Base-by-base conservation (phyloP, 2,888 invertebrate species). In the Yponomeuta sedellus region DNA sequence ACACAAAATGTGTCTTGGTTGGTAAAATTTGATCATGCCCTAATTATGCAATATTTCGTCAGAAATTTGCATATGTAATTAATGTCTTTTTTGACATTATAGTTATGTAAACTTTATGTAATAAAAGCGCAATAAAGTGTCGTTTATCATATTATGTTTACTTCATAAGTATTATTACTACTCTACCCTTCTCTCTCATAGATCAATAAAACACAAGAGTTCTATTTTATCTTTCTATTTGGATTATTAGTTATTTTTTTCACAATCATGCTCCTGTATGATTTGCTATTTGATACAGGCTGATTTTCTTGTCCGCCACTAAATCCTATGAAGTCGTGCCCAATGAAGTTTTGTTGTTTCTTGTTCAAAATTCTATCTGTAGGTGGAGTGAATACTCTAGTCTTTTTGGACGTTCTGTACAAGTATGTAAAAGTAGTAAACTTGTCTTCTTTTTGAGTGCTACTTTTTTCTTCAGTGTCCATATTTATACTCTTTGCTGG, bases 71-170 rank as follows among this genome's bases (percentile, higher is more conserved):
- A 81, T 68, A 66, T 68, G 65, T 77, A 77, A 77, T 77, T 22
- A 72, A 78, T 86, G 87, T 88, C 85, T 83, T 83, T 88, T 86
- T 86, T 83, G 88, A 89, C 88, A 88, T 86, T 75, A 75, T 83
- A 77, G 74, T 82, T 80, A 75, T 66, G 70, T 34, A 79, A 78
- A 39, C 22, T 28, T 77, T 76, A 78, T 64, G 57, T 64, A 64
- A 64, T 80, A 52, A 16, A 75, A 78, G 80, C 73, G 74, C 75
- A 79, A 80, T 81, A 79, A 81, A 79, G 72, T 75, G 74, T 75
- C 73, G 76, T 74, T 78, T 73, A 74, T 71, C 75, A 71, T 72
- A 72, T 57, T 65, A 67, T 65, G 59, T 57, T 64, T 58, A 64
- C n/a, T 44, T 64, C 1, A 52, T 25, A 6, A 34, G 34, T 1